Evolutionary conservation across 2,113 vertebrate species (phyloP).

Genomic region (Anoplopoma fimbria): DNA sequence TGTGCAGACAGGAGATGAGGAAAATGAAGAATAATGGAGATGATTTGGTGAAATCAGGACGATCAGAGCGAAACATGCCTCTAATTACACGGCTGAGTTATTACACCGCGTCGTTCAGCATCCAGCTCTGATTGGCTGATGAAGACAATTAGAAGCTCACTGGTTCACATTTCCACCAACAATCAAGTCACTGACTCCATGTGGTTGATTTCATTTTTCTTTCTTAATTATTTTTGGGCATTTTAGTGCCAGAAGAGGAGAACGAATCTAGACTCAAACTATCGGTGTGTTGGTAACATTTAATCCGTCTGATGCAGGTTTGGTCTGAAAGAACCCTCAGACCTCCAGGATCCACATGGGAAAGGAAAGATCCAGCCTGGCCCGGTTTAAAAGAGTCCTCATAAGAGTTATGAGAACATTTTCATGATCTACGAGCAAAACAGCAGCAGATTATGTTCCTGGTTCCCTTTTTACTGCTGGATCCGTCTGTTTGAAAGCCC

Average conservation of each 20-base stretch:
- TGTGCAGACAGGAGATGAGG: constrained; percentile 2
- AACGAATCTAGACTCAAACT: background rate
- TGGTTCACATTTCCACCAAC: background rate
- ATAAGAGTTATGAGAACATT: background rate
- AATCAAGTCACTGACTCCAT: background rate
- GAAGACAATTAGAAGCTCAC: background rate
- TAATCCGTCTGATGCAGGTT: too few species aligned
- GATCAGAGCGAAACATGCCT: background rate
- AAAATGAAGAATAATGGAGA: too few species aligned
- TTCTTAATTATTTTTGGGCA: too few species aligned
- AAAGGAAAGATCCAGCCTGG: background rate
- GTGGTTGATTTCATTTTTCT: too few species aligned
- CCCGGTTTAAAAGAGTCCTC: too few species aligned
- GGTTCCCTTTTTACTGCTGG: background rate
- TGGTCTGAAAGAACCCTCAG: too few species aligned
- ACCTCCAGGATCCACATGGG: background rate
- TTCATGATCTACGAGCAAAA: background rate
- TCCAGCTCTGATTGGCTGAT: constrained; percentile 21
- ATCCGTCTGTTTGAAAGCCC: background rate
- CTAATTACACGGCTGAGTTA: constrained; percentile 1
- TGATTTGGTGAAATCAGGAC: background rate
- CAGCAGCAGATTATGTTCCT: background rate
- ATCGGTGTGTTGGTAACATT: background rate
- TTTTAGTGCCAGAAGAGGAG: background rate
- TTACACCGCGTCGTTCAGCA: background rate